A percentile compares a stretch with the other conserved stretches of the same genome.
These are phyloP conservation scores for Muscidifurax raptorellus DNA, from an alignment of 1,140 invertebrate genomes.

Conservation along the genomic window DNA sequence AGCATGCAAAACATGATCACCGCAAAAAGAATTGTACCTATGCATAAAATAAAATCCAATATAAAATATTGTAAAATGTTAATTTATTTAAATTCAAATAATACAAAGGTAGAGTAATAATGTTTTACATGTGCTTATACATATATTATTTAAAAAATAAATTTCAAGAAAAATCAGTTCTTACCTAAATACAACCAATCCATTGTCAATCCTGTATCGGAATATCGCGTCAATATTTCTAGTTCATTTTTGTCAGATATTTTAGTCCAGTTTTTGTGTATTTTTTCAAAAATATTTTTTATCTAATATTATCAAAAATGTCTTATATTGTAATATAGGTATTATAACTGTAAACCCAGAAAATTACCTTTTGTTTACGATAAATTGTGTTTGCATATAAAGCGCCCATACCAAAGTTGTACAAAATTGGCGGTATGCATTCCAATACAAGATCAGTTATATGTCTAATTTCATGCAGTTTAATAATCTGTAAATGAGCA, in stretches of 20 bases:
- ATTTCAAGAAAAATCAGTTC: too few species aligned
- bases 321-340: neutral
- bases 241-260: slow-evolving; percentile 22
- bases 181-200: too few species aligned
- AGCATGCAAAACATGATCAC: neutral
- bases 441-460: neutral
- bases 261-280: slow-evolving; percentile 1
- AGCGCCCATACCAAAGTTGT: neutral
- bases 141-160: too few species aligned
- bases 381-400: neutral
- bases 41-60: too few species aligned
- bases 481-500: neutral
- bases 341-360: neutral
- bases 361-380: neutral
- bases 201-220: neutral
- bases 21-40: neutral
- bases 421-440: neutral
- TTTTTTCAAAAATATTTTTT: neutral
- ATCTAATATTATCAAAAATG: neutral
- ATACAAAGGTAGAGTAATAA: too few species aligned
- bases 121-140: too few species aligned
- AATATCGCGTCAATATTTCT: slow-evolving; percentile 11
- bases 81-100: too few species aligned
- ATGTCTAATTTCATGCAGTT: neutral
- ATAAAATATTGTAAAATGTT: too few species aligned